Evolutionary conservation across 2,888 invertebrate species (phyloP), one percentile per base, ranked within the genome.

Genomic region (Heteromurus nitidus): DNA sequence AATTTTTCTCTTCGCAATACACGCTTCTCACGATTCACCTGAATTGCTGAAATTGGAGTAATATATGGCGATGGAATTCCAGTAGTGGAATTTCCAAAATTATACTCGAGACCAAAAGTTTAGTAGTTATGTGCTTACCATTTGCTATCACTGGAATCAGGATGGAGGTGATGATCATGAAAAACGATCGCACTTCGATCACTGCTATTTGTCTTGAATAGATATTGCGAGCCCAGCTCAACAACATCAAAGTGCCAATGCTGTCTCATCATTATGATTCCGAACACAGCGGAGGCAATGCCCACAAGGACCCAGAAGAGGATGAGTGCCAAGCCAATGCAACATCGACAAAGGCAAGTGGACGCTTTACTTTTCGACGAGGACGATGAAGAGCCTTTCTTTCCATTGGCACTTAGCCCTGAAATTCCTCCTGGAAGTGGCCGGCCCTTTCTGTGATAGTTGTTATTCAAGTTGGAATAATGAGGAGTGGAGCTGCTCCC

Each of bases 401-500:
- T 75, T 18, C 67, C 58, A 20, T 68, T 76, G 30, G 47, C 76
- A 60, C 68, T 68, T n/a, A 76, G 68, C 30, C 68, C 76, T 30
- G 68, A 28, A 2, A 76, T 58, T 13, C 76, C 76, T 20, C 76
- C 76, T 44, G 76, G 76, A 47, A 76, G 68, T 44, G 76, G 76
- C 24, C 76, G 20, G 13, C 76, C 76, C 50, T 76, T 76, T 20
- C 69, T 20, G 42, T 77, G 77, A 26, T 77, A 77, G 62, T 77
- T 77, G 28, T 77, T 77, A 60, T 77, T 77, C 69, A 77, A 36
- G 28, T 77, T 77, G 22, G 77, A 77, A 42, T 77, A 77, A 36
- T 77, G 75, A 31, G 77, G 60, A 31, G 69, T 77, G n/a, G 68
- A 18, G 7, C 68, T 67, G 18, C 70, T 65, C 1, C 65, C 42